phyloP scores from a whole-genome alignment of 1,140 invertebrate genomes.

The Periplaneta americana region DNA sequence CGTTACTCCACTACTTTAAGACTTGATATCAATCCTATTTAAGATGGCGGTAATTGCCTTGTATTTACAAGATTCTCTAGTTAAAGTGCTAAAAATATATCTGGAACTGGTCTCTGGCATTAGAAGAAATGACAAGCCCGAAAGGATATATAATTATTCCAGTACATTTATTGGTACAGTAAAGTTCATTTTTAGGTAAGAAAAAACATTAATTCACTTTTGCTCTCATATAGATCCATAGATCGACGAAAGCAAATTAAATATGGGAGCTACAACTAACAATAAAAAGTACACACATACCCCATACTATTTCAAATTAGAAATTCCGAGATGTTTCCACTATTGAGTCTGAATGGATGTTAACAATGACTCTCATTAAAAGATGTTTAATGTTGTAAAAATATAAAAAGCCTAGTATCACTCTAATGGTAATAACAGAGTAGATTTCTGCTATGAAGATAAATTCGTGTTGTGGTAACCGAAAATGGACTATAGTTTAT shows the following conservation, averaged over 20 bases:
- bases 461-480: background rate
- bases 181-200: too few relatives aligned
- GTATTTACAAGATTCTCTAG: too few relatives aligned
- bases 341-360: background rate
- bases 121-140: too few relatives aligned
- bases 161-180: too few relatives aligned
- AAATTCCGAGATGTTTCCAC: background rate
- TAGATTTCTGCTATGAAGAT: background rate
- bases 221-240: background rate
- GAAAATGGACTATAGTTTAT: background rate
- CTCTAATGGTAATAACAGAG: background rate
- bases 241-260: background rate
- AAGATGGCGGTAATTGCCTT: too few relatives aligned
- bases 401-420: background rate
- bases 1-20: too few relatives aligned
- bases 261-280: background rate
- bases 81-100: too few relatives aligned
- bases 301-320: background rate
- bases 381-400: background rate
- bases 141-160: too few relatives aligned
- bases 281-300: background rate
- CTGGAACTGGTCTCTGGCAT: too few relatives aligned
- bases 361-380: background rate
- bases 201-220: background rate
- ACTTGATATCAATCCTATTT: too few relatives aligned